Base-by-base conservation (phyloP, 1,140 invertebrate species). In the Zaprionus ghesquierei region DNA sequence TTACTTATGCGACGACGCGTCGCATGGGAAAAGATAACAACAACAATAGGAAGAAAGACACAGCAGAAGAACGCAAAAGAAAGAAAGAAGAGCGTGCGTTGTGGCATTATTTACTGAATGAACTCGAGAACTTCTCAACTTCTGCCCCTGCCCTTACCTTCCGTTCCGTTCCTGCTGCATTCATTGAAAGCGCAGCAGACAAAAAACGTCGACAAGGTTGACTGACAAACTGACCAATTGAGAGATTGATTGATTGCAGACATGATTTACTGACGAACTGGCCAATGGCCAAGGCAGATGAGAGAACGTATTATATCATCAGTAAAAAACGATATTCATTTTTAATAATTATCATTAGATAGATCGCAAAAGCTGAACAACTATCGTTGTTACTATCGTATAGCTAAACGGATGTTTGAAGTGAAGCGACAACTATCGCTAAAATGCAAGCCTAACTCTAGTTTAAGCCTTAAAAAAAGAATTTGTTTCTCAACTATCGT, bases 31-130 rank as follows among this genome's bases (percentile, higher is more conserved):
- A 51, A 55, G 55, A 41, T 35, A 65, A 22, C 35, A 60, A 41
- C 61, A 53, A 64, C 38, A 51, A 50, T 20, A 31, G n/a, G 22
- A 12, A 62, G 46, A 51, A 29, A 51, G 35, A 56, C 38, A 56
- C 25, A 44, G 41, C 13, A 46, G 22, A 25, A 61, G 18, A 38
- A 68, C 33, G 33, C 38, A 20, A 61, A 61, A 35, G 2, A 61
- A 8, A 20, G 15, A 25, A 33, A 29, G 13, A 44, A 15, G 25
- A 64, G 61, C 22, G 33, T 50, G 44, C 61, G 38, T 41, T 63
- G 33, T 22, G 23, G 60, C 55, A 49, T 60, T 72, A 20, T 50
- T 74, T 75, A 35, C 56, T 75, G 62, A 78, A 78, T 72, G 74
- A 62, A 60, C 27, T 56, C 65, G n/a, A 44, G 31, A 58, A 58